Base-by-base conservation (phyloP, 2,797 vertebrate species). In the Cryptoprocta ferox region DNA sequence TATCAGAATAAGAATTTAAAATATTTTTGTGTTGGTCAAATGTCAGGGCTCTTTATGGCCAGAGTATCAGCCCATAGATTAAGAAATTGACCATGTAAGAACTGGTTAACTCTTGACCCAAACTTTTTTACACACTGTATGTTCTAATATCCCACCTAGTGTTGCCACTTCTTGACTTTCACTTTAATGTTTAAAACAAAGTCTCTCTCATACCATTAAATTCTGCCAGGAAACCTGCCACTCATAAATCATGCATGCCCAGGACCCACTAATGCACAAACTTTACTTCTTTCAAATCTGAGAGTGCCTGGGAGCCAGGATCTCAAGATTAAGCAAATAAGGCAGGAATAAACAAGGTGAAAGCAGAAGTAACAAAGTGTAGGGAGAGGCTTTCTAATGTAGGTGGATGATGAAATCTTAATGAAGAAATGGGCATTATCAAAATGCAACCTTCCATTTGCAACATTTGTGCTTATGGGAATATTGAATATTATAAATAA, bases 101-200 rank as follows among this genome's bases (percentile, higher is more conserved):
- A 92, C 81, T 84, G 75, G 94, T 91, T 97, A 91, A 85, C 95
- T 92, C 97, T 97, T 95, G 93, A 97, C 97, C 32, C 96, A 98
- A 97, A 98, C 95, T 97, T 97, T 63, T 56, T 97, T 97, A 97
- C 91, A 97, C 96, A 90, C 82, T 2, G 0, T 68, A 5, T 42
- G 39, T 89, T 84, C 83, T 97, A 93, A 94, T 95, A 68, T 89
- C 89, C 97, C 70, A 98, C 98, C 97, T 98, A 98, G 98, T 98
- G 97, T 96, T 97, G 88, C 75, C 97, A 85, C 93, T 98, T 85
- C 97, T 98, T 98, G 98, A 99, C 98, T 99, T 99, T 99, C 99
- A 99, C 99, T 99, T 99, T 99, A 99, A 99, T 99, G 99, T 99
- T 99, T 99, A 99, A 99, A 99, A 99, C 99, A 99, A 99, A 99